phyloP scores from a whole-genome alignment of 2,888 invertebrate genomes.

The Subacronicta megacephala region DNA sequence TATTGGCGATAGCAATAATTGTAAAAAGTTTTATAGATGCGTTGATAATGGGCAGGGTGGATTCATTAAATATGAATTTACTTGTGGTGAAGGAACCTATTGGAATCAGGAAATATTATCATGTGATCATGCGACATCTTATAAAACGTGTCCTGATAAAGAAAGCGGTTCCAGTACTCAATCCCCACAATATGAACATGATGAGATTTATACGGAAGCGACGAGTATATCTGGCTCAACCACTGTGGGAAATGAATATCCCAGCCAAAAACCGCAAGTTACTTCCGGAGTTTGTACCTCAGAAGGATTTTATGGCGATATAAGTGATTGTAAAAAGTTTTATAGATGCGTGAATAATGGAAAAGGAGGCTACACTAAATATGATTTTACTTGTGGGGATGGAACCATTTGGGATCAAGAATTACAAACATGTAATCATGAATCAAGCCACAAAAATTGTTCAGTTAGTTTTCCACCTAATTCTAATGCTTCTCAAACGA shows the following conservation, averaged over 20 bases:
- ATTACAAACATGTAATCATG: slow-evolving; percentile 88
- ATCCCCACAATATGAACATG: slow-evolving; percentile 41
- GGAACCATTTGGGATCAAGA: slow-evolving; percentile 92
- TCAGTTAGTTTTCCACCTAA: slow-evolving; percentile 1
- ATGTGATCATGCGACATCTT: slow-evolving; percentile 90
- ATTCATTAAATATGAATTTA: slow-evolving; percentile 92
- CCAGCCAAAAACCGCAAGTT: slow-evolving; percentile 44
- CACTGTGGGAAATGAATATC: slow-evolving; percentile 29
- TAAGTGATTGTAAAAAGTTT: slow-evolving; percentile 92
- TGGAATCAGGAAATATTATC: slow-evolving; percentile 92
- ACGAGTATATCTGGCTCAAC: slow-evolving; percentile 47
- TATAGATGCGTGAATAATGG: slow-evolving; percentile 92
- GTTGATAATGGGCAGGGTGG: slow-evolving; percentile 90
- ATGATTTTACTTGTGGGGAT: slow-evolving; percentile 92
- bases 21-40: slow-evolving; percentile 94
- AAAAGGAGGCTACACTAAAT: slow-evolving; percentile 89
- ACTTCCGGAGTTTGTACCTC: slow-evolving; percentile 77
- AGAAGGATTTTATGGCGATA: slow-evolving; percentile 92
- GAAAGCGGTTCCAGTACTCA: slow-evolving; percentile 45
- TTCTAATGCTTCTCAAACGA: slow-evolving; percentile 10
- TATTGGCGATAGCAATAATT: slow-evolving; percentile 91
- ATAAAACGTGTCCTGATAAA: slow-evolving; percentile 40
- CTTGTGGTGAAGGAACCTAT: slow-evolving; percentile 93
- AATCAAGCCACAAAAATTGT: slow-evolving; percentile 65
- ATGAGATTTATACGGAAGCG: slow-evolving; percentile 47